Percentiles rank a stretch among this genome's conserved stretches.
These are phyloP conservation scores for Tamandua tetradactyla DNA, from an alignment of 2,797 vertebrate genomes.

Conservation along the genomic window DNA sequence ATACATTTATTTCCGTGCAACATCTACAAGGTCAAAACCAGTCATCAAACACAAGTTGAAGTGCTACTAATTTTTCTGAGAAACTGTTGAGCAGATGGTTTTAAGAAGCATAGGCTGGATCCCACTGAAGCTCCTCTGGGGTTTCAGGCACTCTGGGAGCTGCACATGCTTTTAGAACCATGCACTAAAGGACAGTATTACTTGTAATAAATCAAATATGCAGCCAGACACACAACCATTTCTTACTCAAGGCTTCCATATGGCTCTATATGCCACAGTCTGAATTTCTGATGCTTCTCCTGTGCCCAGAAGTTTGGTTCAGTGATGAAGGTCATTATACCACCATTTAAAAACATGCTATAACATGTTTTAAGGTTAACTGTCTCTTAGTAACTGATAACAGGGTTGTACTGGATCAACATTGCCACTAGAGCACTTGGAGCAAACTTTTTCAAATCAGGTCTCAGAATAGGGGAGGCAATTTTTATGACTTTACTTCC, in stretches of 20 bases:
- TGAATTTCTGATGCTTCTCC: background rate
- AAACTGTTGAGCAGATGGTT: background rate
- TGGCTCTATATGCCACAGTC: background rate
- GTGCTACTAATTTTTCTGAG: conserved; percentile 18
- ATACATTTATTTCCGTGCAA: conserved; percentile 77
- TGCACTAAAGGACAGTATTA: background rate
- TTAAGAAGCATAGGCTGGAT: background rate
- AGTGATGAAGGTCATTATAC: background rate
- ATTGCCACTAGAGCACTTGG: background rate
- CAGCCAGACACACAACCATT: background rate
- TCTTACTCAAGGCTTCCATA: background rate
- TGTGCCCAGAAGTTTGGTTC: background rate
- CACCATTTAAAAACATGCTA: background rate
- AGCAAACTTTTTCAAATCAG: background rate
- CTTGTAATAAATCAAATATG: background rate
- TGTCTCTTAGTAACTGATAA: background rate
- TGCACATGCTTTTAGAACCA: background rate
- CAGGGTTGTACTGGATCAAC: background rate
- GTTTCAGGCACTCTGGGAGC: background rate
- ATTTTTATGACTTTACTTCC: background rate
- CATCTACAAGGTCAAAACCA: conserved; percentile 79
- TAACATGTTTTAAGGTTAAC: background rate
- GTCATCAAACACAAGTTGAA: conserved; percentile 65
- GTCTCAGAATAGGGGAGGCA: background rate
- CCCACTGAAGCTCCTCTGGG: background rate